These are phyloP conservation scores for Orientallactaga sibirica DNA, from an alignment of 2,797 vertebrate species.

Conservation along the genomic window DNA sequence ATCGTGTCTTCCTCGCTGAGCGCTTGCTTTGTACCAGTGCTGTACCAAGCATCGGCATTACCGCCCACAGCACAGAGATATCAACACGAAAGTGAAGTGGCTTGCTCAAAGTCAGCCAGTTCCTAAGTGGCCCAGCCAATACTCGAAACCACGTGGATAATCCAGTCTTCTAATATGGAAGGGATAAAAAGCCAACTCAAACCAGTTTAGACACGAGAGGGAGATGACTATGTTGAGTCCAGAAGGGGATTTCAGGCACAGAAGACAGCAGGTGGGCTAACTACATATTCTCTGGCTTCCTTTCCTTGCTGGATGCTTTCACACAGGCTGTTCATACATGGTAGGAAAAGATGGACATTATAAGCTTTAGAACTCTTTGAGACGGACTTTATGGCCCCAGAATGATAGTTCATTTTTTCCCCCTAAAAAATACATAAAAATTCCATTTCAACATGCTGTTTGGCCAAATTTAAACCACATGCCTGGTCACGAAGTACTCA, in stretches of 20 bases:
- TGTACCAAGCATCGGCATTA: not conserved
- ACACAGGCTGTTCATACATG: not conserved
- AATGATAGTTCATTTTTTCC: not conserved
- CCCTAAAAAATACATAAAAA: constrained; percentile 3
- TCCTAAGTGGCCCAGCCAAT: not conserved
- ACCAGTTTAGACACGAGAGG: not conserved
- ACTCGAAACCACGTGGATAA: not conserved
- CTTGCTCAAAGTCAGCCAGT: not conserved
- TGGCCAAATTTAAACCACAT: constrained; percentile 39
- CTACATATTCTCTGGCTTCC: not conserved
- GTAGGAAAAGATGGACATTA: not conserved
- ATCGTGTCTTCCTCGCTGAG: not conserved
- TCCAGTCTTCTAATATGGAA: not conserved
- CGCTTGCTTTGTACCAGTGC: not conserved
- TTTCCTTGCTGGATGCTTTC: not conserved
- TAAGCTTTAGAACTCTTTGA: not conserved
- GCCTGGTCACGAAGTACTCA: not conserved
- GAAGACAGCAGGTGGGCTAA: not conserved
- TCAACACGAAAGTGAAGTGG: not conserved
- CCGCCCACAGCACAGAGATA: not conserved
- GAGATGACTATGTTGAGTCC: not conserved
- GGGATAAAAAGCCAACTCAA: not conserved
- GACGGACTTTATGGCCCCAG: not conserved
- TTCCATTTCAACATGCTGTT: not conserved
- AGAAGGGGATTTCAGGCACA: not conserved